Percentiles rank a stretch among this genome's conserved stretches.
Conservation (phyloP, 64 coral and sea anemone genomes). For the Porites lutea region DNA sequence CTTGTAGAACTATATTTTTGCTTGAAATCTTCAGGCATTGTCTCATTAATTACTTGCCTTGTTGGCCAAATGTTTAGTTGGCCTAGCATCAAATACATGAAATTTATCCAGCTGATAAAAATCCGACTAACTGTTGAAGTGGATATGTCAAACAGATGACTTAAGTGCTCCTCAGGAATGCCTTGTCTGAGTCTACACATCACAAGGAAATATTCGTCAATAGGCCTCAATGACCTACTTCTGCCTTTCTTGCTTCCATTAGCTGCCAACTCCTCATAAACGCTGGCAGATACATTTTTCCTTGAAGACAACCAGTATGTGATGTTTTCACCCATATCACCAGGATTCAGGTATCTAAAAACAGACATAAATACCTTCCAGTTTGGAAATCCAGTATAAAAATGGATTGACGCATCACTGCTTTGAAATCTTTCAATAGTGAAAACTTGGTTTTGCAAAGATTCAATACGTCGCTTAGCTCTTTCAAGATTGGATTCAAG, state of each 20-base stretch:
- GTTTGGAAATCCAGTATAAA: slow-evolving; percentile 67
- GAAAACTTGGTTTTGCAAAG: slow-evolving; percentile 24
- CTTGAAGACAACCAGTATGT: slow-evolving; percentile 33
- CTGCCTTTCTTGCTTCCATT: neutral
- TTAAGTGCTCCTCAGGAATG: slow-evolving; percentile 29
- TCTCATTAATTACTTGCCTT: neutral
- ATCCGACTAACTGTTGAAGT: slow-evolving; percentile 16
- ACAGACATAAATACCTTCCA: slow-evolving; percentile 61
- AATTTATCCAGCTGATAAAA: slow-evolving; percentile 52
- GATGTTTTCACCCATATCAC: slow-evolving; percentile 56
- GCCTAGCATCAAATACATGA: slow-evolving; percentile 22
- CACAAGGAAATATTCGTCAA: slow-evolving; percentile 19
- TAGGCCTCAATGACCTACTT: neutral
- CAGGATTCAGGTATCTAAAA: slow-evolving; percentile 62
- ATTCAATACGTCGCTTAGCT: neutral
- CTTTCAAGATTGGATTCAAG: neutral
- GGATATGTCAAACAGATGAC: slow-evolving; percentile 27
- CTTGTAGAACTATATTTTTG: slow-evolving; percentile 15
- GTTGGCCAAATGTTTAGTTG: slow-evolving; percentile 44
- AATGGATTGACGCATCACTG: slow-evolving; percentile 23
- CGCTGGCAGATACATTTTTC: neutral
- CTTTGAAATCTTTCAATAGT: slow-evolving; percentile 25
- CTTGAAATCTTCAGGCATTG: slow-evolving; percentile 44
- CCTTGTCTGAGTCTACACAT: slow-evolving; percentile 50
- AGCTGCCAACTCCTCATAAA: neutral